phyloP scores from a whole-genome alignment of 1,140 invertebrate genomes.

The Mya arenaria region DNA sequence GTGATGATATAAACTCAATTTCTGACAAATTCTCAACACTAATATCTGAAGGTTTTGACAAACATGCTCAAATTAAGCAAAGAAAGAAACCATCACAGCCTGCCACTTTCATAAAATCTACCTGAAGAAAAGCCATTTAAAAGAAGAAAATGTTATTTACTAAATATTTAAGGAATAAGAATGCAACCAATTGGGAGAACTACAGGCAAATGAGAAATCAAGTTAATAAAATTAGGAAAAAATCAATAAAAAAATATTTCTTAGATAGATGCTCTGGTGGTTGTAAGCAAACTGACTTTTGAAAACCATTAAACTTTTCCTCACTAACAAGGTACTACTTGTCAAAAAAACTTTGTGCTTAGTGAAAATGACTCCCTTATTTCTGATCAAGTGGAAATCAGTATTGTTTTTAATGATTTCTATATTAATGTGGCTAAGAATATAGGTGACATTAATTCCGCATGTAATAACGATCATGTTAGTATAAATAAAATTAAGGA shows the following conservation, averaged over 20 bases:
- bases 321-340: conserved; percentile 35
- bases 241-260: conserved; percentile 45
- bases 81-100: conserved; percentile 28
- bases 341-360: conserved; percentile 25
- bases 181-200: conserved; percentile 35
- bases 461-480: conserved; percentile 6
- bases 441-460: conserved; percentile 12
- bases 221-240: conserved; percentile 27
- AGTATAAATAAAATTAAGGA: conserved; percentile 40
- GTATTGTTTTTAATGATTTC: conserved; percentile 47
- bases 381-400: conserved; percentile 27
- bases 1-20: not conserved
- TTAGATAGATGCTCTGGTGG: conserved; percentile 35
- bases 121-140: conserved; percentile 28
- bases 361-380: conserved; percentile 38
- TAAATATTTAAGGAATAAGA: conserved; percentile 40
- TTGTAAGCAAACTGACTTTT: conserved; percentile 27
- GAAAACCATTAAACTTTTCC: conserved; percentile 38
- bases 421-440: conserved; percentile 51
- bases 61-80: conserved; percentile 34
- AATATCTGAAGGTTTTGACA: conserved; percentile 7
- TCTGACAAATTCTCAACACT: conserved; percentile 33
- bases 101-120: conserved; percentile 27
- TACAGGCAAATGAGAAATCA: conserved; percentile 35
- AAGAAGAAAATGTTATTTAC: conserved; percentile 39